phyloP scores from a whole-genome alignment of 2,888 invertebrate genomes.

The Caenorhabditis sp. region DNA sequence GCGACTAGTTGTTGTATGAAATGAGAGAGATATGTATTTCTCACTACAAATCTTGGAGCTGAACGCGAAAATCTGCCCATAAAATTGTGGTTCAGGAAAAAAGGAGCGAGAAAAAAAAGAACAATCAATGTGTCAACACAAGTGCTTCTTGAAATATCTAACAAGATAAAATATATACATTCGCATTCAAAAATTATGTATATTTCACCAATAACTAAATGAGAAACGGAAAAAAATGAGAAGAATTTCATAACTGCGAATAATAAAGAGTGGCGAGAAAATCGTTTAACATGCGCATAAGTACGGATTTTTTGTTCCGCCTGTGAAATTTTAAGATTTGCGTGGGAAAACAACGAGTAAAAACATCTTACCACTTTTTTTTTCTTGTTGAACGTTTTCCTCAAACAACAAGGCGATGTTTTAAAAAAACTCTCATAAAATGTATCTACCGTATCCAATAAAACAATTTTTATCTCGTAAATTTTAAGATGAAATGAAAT shows the following conservation, averaged over 20 bases:
- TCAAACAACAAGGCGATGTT: too few relatives aligned
- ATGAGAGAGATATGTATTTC: neutral
- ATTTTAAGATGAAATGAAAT: slow-evolving; percentile 10
- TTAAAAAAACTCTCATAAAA: slow-evolving; percentile 1
- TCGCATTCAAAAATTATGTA: neutral
- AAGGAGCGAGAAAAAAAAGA: neutral
- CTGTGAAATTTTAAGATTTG: slow-evolving; percentile 24
- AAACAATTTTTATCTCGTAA: slow-evolving; percentile 4
- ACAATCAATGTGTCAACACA: neutral
- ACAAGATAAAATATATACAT: neutral
- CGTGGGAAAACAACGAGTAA: slow-evolving; percentile 23
- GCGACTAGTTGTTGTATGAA: neutral
- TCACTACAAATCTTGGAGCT: neutral
- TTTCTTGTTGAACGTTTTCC: too few relatives aligned
- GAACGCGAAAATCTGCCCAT: too few relatives aligned
- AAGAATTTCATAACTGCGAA: slow-evolving; percentile 1
- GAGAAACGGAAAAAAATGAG: slow-evolving; percentile 5
- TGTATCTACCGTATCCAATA: slow-evolving; percentile 15
- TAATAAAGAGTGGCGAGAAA: slow-evolving; percentile 14
- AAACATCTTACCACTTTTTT: too few relatives aligned
- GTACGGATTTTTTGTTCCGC: slow-evolving; percentile 14
- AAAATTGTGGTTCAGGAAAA: too few relatives aligned
- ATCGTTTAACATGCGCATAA: slow-evolving; percentile 1
- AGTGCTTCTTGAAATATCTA: neutral
- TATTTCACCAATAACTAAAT: neutral